Percentiles rank a stretch among this genome's conserved stretches.
These are phyloP conservation scores for Aplodontia rufa DNA, from an alignment of 2,113 vertebrate genomes.

Conservation along the genomic window DNA sequence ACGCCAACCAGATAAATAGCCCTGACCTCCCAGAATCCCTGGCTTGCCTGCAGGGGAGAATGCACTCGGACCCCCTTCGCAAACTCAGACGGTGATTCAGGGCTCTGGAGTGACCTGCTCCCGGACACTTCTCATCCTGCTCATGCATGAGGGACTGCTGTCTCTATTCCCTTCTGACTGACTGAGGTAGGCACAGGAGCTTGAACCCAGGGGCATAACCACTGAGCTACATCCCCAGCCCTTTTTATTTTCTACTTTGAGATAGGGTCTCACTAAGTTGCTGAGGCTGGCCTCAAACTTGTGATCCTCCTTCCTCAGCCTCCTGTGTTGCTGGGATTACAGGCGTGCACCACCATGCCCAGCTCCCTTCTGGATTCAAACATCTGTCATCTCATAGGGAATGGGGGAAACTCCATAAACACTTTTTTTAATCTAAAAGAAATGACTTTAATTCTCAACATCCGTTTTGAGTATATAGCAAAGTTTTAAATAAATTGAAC, in stretches of 20 bases:
- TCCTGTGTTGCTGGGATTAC: no score
- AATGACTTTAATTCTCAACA: not conserved
- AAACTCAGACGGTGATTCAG: not conserved
- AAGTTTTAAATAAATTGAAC: not conserved
- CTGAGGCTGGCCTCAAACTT: no score
- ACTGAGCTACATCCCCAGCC: no score
- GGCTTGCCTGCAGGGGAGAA: not conserved
- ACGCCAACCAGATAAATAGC: not conserved
- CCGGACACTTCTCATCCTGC: not conserved
- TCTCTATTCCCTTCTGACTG: no score
- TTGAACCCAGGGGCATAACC: no score
- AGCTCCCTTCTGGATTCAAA: not conserved
- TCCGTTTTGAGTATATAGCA: not conserved
- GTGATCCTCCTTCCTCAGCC: no score
- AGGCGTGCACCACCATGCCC: no score
- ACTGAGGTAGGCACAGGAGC: no score
- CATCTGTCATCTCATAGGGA: not conserved
- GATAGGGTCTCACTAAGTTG: no score
- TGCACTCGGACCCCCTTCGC: not conserved
- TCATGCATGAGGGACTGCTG: accelerated
- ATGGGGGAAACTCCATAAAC: not conserved
- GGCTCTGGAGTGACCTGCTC: not conserved
- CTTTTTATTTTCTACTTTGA: no score
- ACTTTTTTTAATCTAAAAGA: not conserved
- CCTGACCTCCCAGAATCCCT: not conserved